Base-by-base conservation (phyloP, 64 coral and sea anemone genomes). In the Astreopora myriophthalma region DNA sequence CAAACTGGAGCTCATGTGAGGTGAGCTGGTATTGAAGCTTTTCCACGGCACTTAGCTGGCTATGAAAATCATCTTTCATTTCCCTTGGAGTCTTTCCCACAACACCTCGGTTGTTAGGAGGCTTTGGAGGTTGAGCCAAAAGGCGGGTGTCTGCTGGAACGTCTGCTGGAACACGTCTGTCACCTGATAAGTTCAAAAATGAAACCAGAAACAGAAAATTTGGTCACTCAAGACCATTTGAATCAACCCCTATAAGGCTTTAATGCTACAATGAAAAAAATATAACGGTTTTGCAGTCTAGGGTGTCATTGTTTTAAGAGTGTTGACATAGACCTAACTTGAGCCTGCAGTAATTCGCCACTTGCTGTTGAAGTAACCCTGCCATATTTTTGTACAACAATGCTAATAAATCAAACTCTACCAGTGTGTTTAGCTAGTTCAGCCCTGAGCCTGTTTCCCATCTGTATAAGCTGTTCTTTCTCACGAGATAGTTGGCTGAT, bases 401-500 rank as follows among this genome's bases (percentile, higher is more conserved):
- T n/a, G n/a, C n/a, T n/a, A n/a, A n/a, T n/a, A n/a, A n/a, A n/a
- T n/a, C n/a, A n/a, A n/a, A n/a, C n/a, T n/a, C n/a, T 82, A 98
- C 96, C 89, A 72, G 40, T 89, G 39, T 34, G 34, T 37, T 90
- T 89, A 11, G 90, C 79, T 3, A 98, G 86, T 63, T 98, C 96
- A 89, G 96, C 96, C 68, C 96, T 73, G 2, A 98, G 80, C 37
- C 89, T 92, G 80, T 98, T 98, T 19, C 96, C 94, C 79, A 98
- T 98, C 73, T 98, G 94, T 74, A 98, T 98, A 8, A 98, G 90
- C 46, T 98, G 96, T 85, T 98, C 90, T 71, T 89, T 95, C 68
- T 98, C 96, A 70, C 87, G 90, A 0, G 89, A 74, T 9, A 98
- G 38, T 67, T 85, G 89, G 34, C 65, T 87, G 7, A 98, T 98